phyloP scores from a whole-genome alignment of 2,888 invertebrate genomes.

The Hirtodrosophila duncani region DNA sequence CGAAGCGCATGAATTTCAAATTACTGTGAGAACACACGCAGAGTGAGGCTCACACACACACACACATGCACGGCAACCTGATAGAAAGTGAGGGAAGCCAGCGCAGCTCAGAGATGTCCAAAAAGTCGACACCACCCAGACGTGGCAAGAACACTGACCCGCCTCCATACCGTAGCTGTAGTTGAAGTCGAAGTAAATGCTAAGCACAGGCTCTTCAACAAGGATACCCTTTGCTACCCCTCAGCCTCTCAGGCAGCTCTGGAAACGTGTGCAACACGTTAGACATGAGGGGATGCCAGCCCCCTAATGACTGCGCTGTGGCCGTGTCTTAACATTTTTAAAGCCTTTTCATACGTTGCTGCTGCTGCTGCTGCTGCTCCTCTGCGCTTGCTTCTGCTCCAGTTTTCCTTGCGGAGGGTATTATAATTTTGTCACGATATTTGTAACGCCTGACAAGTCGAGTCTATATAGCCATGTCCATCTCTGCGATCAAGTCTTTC shows the following conservation, averaged over 20 bases:
- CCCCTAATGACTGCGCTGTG: slow-evolving; percentile 55
- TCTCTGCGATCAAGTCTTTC: too few species aligned
- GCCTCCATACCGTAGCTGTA: too few species aligned
- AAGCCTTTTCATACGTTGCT: slow-evolving; percentile 14
- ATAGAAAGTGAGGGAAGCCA: slow-evolving; percentile 10
- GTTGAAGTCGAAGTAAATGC: too few species aligned
- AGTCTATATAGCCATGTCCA: too few species aligned
- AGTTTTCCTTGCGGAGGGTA: neutral
- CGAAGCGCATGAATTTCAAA: slow-evolving; percentile 75
- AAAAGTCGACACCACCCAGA: slow-evolving; percentile 41
- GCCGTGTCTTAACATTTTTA: slow-evolving; percentile 40
- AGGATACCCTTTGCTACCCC: slow-evolving; percentile 1
- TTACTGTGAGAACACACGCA: slow-evolving; percentile 64
- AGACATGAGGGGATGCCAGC: slow-evolving; percentile 12
- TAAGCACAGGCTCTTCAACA: too few species aligned
- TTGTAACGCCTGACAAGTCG: too few species aligned
- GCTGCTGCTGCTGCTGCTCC: neutral
- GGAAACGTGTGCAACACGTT: slow-evolving; percentile 65
- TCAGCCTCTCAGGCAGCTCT: slow-evolving; percentile 24
- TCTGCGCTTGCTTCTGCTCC: neutral
- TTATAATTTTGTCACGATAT: too few species aligned
- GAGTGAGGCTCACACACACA: neutral
- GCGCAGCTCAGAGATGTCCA: neutral
- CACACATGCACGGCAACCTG: slow-evolving; percentile 12
- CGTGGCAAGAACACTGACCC: slow-evolving; percentile 51